These are phyloP conservation scores for Drosophila koepferae DNA, from an alignment of 2,888 invertebrate species.

Conservation along the genomic window DNA sequence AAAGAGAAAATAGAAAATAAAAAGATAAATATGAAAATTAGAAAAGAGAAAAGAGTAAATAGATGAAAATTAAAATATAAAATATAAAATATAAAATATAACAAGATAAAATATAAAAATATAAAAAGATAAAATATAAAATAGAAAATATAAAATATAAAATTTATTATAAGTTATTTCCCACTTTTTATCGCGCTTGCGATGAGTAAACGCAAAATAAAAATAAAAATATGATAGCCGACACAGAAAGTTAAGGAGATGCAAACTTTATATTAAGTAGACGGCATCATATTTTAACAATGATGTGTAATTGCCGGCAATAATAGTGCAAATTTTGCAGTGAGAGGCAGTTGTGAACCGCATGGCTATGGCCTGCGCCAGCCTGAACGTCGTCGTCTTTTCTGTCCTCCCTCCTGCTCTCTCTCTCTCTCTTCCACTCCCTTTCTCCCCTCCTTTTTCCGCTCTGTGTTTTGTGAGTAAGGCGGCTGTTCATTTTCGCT, in stretches of 20 bases:
- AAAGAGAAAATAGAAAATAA: too few relatives aligned
- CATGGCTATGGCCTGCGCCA: not conserved
- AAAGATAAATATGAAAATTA: too few relatives aligned
- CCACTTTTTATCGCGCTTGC: not conserved
- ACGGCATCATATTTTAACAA: conserved; percentile 42
- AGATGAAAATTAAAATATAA: not conserved
- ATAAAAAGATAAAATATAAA: too few relatives aligned
- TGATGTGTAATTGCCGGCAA: conserved; percentile 69
- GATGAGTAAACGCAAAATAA: not conserved
- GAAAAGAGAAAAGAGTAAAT: too few relatives aligned
- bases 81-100: not conserved
- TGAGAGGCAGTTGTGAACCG: conserved; percentile 21
- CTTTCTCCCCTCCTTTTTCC: not conserved
- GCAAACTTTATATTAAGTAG: conserved; percentile 59
- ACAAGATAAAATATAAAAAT: not conserved
- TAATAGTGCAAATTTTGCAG: conserved; percentile 19
- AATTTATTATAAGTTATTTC: not conserved
- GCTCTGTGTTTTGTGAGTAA: conserved; percentile 26
- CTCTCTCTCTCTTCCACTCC: not conserved
- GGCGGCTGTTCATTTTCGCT: conserved; percentile 67
- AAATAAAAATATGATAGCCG: not conserved
- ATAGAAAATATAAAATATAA: not conserved
- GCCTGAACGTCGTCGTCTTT: not conserved
- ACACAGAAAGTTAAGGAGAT: not conserved
- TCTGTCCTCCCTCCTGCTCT: not conserved